Percentiles rank a stretch among this genome's conserved stretches.
Conservation (phyloP, 2,113 vertebrate genomes). For the Emberiza fucata region DNA sequence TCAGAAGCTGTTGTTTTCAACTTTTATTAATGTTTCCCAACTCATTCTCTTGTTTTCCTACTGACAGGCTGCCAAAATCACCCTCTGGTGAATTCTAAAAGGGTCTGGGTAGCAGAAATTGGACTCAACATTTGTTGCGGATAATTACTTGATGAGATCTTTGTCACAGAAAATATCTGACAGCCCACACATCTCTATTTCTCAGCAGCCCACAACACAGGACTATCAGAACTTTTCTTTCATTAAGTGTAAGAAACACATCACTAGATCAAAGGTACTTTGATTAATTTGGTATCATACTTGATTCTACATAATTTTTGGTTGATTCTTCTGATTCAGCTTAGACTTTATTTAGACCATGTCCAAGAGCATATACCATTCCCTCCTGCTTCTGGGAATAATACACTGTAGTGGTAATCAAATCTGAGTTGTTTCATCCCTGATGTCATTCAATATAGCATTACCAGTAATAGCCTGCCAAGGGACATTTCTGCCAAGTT, state of each 20-base stretch:
- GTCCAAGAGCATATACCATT: background rate
- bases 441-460: background rate
- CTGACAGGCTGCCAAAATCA: constrained; percentile 71
- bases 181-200: constrained; percentile 65
- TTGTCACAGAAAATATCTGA: constrained; percentile 65
- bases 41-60: constrained; percentile 57
- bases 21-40: constrained; percentile 71
- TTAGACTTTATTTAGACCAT: background rate
- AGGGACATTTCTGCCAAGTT: background rate
- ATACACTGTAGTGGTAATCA: background rate
- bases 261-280: background rate
- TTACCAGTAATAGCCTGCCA: background rate
- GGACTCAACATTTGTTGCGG: constrained; percentile 52
- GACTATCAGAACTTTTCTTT: constrained; percentile 24
- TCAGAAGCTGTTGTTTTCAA: constrained; percentile 66
- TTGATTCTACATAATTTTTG: constrained; percentile 9
- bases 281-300: background rate
- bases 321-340: background rate
- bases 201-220: constrained; percentile 35
- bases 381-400: background rate
- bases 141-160: constrained; percentile 69
- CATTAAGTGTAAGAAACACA: background rate
- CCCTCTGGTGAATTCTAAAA: constrained; percentile 67
- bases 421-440: background rate
- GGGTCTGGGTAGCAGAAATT: constrained; percentile 54